Percentiles rank a stretch among this genome's conserved stretches.
These are phyloP conservation scores for Pterocles orientalis DNA, from an alignment of 2,113 vertebrate genomes.

Conservation along the genomic window DNA sequence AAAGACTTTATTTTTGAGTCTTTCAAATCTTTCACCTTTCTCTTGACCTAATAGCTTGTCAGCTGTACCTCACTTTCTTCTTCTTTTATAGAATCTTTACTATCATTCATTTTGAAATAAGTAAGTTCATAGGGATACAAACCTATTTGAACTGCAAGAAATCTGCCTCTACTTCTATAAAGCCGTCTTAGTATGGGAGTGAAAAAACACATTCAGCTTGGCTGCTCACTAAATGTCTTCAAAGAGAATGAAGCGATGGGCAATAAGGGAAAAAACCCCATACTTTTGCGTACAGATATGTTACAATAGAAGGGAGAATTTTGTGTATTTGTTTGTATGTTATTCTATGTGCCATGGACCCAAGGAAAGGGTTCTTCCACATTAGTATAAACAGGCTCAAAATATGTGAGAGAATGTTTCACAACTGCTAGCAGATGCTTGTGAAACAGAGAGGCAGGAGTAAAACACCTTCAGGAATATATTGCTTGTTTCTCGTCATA, in stretches of 20 bases:
- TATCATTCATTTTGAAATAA: conserved; percentile 52
- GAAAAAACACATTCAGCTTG: background rate
- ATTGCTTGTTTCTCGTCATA: background rate
- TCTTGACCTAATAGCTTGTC: conserved; percentile 2
- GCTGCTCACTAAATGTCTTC: background rate
- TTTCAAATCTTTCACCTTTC: conserved; percentile 52
- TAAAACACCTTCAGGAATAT: background rate
- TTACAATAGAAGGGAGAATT: background rate
- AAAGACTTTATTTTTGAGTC: conserved; percentile 45
- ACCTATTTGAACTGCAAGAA: conserved; percentile 38
- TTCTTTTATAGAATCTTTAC: conserved; percentile 14
- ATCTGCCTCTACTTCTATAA: conserved; percentile 18
- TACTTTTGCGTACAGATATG: background rate
- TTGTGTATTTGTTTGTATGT: background rate
- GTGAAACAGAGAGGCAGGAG: background rate
- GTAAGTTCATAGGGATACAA: conserved; percentile 8
- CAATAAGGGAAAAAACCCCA: background rate
- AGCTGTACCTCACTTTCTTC: background rate
- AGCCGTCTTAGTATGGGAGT: background rate
- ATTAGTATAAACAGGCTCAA: background rate
- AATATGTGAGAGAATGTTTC: background rate
- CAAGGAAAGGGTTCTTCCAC: background rate
- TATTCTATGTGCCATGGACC: background rate
- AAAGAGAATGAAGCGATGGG: conserved; percentile 1
- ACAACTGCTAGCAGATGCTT: background rate